A percentile compares a stretch with the other conserved stretches of the same genome.
phyloP scores from a whole-genome alignment of 1,140 invertebrate genomes.

The Bombus balteatus region DNA sequence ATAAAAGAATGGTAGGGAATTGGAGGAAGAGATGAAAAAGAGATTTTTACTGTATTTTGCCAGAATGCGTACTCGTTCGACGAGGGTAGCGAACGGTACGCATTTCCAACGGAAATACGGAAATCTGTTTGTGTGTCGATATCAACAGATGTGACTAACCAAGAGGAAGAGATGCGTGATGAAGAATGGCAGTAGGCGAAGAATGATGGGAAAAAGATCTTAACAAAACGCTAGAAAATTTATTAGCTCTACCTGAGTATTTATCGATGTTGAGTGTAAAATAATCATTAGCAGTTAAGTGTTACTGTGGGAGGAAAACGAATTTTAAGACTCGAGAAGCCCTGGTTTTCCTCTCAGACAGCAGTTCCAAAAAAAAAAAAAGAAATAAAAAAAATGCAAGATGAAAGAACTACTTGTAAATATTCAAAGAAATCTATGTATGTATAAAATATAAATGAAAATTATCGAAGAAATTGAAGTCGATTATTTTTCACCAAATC shows the following conservation, averaged over 20 bases:
- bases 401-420: slow-evolving; percentile 62
- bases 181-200: background rate
- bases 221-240: slow-evolving; percentile 53
- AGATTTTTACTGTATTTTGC: slow-evolving; percentile 42
- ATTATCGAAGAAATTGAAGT: slow-evolving; percentile 24
- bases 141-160: background rate
- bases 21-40: background rate
- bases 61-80: background rate
- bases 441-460: slow-evolving; percentile 49
- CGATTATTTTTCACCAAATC: slow-evolving; percentile 33
- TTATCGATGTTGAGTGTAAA: slow-evolving; percentile 77
- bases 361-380: slow-evolving; percentile 21
- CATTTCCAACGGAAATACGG: background rate
- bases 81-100: background rate
- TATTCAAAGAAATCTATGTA: slow-evolving; percentile 56
- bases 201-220: background rate
- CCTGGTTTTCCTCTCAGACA: slow-evolving; percentile 1
- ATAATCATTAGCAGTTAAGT: slow-evolving; percentile 74
- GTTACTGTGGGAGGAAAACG: slow-evolving; percentile 52
- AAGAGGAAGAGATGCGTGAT: background rate
- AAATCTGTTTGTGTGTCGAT: background rate
- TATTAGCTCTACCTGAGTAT: slow-evolving; percentile 71
- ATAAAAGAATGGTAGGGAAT: slow-evolving; percentile 1
- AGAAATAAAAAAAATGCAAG: background rate
- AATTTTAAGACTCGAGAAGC: background rate